A percentile compares a stretch with the other conserved stretches of the same genome.
Evolutionary conservation across 1,140 invertebrate species (phyloP).

Genomic region (Orussus abietinus): DNA sequence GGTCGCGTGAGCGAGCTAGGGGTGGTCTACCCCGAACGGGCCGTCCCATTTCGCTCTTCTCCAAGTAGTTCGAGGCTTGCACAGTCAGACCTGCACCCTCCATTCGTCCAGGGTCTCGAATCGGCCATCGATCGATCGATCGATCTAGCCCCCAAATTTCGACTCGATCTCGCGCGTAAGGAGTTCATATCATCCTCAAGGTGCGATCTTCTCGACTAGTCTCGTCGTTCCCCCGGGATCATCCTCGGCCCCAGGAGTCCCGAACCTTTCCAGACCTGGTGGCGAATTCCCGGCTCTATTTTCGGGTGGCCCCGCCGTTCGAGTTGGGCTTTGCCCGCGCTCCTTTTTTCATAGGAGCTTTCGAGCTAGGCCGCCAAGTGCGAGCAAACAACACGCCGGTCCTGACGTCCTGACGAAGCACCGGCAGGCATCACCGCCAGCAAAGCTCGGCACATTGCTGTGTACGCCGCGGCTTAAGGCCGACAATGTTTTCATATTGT

Average conservation of each 20-base stretch:
- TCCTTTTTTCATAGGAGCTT: background rate
- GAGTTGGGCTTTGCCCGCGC: too few relatives aligned
- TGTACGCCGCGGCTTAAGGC: constrained; percentile 38
- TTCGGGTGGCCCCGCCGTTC: too few relatives aligned
- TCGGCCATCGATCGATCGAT: too few relatives aligned
- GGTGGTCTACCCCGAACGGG: constrained; percentile 37
- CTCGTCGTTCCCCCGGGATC: too few relatives aligned
- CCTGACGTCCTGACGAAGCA: constrained; percentile 39
- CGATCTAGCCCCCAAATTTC: too few relatives aligned
- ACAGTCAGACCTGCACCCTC: constrained; percentile 16
- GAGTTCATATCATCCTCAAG: too few relatives aligned
- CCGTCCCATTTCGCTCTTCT: constrained; percentile 33
- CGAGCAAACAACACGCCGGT: constrained; percentile 12
- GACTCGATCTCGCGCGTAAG: too few relatives aligned
- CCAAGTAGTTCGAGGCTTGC: constrained; percentile 33
- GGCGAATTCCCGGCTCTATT: too few relatives aligned
- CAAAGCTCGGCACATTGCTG: constrained; percentile 46
- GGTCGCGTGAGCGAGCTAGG: constrained; percentile 35
- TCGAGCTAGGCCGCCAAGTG: background rate
- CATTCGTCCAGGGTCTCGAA: too few relatives aligned
- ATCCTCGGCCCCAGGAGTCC: too few relatives aligned
- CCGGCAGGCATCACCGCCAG: constrained; percentile 16
- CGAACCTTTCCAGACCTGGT: too few relatives aligned
- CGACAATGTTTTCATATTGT: constrained; percentile 46
- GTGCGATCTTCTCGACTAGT: too few relatives aligned